These are phyloP conservation scores for Erythrocercus mccallii DNA, from an alignment of 2,113 vertebrate species.

Conservation along the genomic window DNA sequence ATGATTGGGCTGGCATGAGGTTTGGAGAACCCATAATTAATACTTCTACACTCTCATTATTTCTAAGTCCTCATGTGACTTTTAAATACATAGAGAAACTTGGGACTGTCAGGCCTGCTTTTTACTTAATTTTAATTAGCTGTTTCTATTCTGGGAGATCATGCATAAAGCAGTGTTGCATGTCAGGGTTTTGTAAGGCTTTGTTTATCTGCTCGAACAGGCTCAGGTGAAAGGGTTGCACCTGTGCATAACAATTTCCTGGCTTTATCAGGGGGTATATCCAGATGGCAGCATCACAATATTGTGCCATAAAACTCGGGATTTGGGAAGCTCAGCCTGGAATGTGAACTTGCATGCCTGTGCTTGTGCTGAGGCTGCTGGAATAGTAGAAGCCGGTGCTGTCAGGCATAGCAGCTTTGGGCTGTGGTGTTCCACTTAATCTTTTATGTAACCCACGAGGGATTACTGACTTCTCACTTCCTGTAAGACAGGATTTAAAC, in stretches of 20 bases:
- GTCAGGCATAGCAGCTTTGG: background rate
- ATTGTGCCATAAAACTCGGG: background rate
- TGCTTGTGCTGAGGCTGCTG: background rate
- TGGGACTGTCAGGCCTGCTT: background rate
- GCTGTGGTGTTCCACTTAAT: background rate
- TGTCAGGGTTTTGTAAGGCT: background rate
- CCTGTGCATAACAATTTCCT: background rate
- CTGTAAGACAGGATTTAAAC: background rate
- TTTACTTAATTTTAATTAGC: constrained; percentile 25
- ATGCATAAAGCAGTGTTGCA: background rate
- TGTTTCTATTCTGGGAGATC: constrained; percentile 1
- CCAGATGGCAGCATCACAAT: background rate
- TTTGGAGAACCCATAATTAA: background rate
- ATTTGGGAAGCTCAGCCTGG: background rate
- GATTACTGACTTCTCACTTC: constrained; percentile 16
- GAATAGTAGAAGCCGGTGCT: background rate
- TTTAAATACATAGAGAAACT: background rate
- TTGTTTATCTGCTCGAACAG: background rate
- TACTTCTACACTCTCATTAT: background rate
- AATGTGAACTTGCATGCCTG: rapidly evolving
- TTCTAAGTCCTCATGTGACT: background rate
- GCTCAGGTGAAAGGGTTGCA: background rate
- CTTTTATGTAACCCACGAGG: constrained; percentile 27
- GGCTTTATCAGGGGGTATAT: background rate
- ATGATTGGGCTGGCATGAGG: background rate